Evolutionary conservation across 2,797 vertebrate species (phyloP).

Genomic region (Sebastes diploproa): DNA sequence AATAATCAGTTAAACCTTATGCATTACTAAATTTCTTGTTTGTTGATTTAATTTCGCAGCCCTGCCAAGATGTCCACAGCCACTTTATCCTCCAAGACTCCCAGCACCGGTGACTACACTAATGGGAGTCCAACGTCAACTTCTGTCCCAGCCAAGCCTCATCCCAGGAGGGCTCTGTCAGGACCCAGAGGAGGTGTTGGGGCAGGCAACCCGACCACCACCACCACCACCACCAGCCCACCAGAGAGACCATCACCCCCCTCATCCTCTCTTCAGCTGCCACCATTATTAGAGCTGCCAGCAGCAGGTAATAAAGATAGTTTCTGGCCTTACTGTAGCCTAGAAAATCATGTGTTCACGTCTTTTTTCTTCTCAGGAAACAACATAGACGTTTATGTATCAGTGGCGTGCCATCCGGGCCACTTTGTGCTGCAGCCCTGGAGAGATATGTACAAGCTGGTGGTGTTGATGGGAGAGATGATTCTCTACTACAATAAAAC

Average conservation of each 20-base stretch:
- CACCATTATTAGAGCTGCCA: constrained; percentile 86
- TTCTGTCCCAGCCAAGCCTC: constrained; percentile 45
- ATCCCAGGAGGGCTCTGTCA: constrained; percentile 53
- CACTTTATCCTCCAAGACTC: constrained; percentile 39
- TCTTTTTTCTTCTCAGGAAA: constrained; percentile 72
- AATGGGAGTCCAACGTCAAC: constrained; percentile 44
- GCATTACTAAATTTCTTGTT: background rate
- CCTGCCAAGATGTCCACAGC: constrained; percentile 55
- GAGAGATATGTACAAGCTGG: constrained; percentile 95
- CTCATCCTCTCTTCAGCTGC: constrained; percentile 74
- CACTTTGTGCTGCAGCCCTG: constrained; percentile 96
- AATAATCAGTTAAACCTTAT: background rate
- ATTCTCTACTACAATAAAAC: constrained; percentile 91
- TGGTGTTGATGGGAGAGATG: constrained; percentile 96
- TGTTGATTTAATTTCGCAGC: constrained; percentile 36
- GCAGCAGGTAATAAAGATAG: constrained; percentile 64
- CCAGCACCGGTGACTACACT: constrained; percentile 30
- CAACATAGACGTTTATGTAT: constrained; percentile 93
- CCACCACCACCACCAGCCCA: constrained; percentile 9
- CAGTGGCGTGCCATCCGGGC: constrained; percentile 96
- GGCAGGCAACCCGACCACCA: constrained; percentile 10
- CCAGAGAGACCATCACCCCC: constrained; percentile 35
- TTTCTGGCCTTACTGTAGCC: background rate
- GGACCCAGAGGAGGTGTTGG: constrained; percentile 40
- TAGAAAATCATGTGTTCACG: background rate